phyloP scores from a whole-genome alignment of 2,797 vertebrate species.

The Myotis myotis region DNA sequence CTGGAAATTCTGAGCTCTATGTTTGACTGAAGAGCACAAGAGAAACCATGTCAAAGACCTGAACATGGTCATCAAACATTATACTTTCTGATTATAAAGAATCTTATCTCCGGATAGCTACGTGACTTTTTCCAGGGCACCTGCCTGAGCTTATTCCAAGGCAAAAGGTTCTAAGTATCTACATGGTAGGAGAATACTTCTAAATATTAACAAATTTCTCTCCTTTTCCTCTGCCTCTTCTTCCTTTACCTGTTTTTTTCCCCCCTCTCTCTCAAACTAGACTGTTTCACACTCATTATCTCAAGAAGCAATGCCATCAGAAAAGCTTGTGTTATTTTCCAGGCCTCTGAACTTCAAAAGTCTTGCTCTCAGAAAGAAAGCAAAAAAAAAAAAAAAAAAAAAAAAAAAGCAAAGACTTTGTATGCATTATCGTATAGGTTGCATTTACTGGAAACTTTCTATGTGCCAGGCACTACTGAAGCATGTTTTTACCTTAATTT shows the following conservation, averaged over 20 bases:
- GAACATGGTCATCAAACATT: not conserved
- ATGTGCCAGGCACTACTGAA: not conserved
- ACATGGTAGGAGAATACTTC: not conserved
- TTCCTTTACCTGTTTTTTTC: not conserved
- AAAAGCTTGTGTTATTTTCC: not conserved
- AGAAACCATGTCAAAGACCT: not conserved
- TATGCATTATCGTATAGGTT: not conserved
- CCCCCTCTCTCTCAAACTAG: not conserved
- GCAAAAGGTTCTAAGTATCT: not conserved
- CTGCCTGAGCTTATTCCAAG: not conserved
- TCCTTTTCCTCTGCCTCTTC: not conserved
- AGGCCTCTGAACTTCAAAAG: constrained; percentile 5
- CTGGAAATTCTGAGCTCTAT: not conserved
- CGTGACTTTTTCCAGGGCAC: not conserved
- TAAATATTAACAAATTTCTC: not conserved
- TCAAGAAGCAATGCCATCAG: not conserved
- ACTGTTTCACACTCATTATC: not conserved
- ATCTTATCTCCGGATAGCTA: not conserved
- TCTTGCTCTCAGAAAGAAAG: not conserved
- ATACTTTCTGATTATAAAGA: not conserved
- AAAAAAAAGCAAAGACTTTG: not conserved
- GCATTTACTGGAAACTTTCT: not conserved
- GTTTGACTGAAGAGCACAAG: not conserved
- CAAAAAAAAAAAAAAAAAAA: not conserved
- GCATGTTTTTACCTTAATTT: not conserved